phyloP scores from a whole-genome alignment of 2,888 invertebrate species.

The Lepeophtheirus nordmannii region DNA sequence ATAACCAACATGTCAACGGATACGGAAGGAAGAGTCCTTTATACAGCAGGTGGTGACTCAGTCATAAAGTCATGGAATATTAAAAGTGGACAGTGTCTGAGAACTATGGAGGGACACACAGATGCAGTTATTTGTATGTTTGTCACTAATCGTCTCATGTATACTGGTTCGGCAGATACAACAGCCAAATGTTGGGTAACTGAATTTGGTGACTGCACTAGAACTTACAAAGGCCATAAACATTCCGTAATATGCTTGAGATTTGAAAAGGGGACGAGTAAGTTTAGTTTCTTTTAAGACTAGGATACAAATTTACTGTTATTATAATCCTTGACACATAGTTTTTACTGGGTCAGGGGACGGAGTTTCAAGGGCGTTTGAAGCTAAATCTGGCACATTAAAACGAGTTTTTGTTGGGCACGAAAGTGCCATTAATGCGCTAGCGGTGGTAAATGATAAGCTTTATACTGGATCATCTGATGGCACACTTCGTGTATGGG shows the following conservation, averaged over 20 bases:
- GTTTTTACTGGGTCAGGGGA: conserved; percentile 39
- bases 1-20: conserved; percentile 38
- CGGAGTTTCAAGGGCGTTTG: conserved; percentile 34
- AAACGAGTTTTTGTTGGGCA: conserved; percentile 35
- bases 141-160: conserved; percentile 38
- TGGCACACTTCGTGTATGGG: conserved; percentile 29
- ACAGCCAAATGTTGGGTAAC: conserved; percentile 40
- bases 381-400: conserved; percentile 36
- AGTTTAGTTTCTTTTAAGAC: conserved; percentile 28
- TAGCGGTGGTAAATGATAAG: conserved; percentile 35
- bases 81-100: conserved; percentile 34
- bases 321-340: conserved; percentile 27
- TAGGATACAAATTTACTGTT: neutral
- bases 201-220: conserved; percentile 40
- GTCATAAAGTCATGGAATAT: conserved; percentile 38
- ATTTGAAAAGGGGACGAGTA: conserved; percentile 37
- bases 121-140: conserved; percentile 29
- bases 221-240: conserved; percentile 37
- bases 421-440: conserved; percentile 33
- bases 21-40: conserved; percentile 34
- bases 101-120: conserved; percentile 27
- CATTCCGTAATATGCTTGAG: conserved; percentile 38
- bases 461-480: conserved; percentile 38
- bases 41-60: conserved; percentile 38
- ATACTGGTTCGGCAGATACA: conserved; percentile 39